phyloP scores from a whole-genome alignment of 2,797 vertebrate species.

The Ptychobarbus kaznakovi region DNA sequence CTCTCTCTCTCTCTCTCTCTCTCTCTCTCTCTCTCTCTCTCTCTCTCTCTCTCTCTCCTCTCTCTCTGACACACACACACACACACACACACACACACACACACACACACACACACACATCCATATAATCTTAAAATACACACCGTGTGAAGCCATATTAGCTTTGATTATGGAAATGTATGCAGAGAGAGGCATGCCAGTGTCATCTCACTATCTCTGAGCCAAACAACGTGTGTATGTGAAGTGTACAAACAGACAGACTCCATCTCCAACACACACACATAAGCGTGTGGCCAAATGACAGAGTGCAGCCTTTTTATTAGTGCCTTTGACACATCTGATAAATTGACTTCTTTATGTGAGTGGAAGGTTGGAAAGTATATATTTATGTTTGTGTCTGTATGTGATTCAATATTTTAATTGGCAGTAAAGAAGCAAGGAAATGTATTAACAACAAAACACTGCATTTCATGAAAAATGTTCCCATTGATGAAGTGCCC shows the following conservation, averaged over 20 bases:
- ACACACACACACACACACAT: conserved; percentile 31
- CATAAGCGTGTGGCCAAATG: conserved; percentile 62
- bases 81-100: not conserved
- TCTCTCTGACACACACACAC: conserved; percentile 15
- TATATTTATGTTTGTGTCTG: conserved; percentile 33
- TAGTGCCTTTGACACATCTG: conserved; percentile 79
- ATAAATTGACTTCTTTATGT: conserved; percentile 83
- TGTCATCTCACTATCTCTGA: conserved; percentile 57
- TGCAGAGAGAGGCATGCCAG: conserved; percentile 59
- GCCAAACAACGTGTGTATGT: conserved; percentile 56
- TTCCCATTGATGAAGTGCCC: not conserved
- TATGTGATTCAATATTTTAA: conserved; percentile 27
- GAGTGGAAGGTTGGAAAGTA: conserved; percentile 74
- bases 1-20: too few species aligned
- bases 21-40: too few species aligned
- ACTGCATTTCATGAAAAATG: not conserved
- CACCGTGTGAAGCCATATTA: conserved; percentile 56
- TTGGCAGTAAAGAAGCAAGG: conserved; percentile 8
- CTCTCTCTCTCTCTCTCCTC: too few species aligned
- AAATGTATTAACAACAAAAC: conserved; percentile 28
- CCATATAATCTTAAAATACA: conserved; percentile 50
- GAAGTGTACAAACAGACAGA: conserved; percentile 55
- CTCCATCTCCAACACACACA: conserved; percentile 50
- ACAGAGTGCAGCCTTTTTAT: conserved; percentile 72
- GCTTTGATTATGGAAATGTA: conserved; percentile 65